These are phyloP conservation scores for Leptoclinus maculatus DNA, from an alignment of 2,797 vertebrate genomes.

Conservation along the genomic window DNA sequence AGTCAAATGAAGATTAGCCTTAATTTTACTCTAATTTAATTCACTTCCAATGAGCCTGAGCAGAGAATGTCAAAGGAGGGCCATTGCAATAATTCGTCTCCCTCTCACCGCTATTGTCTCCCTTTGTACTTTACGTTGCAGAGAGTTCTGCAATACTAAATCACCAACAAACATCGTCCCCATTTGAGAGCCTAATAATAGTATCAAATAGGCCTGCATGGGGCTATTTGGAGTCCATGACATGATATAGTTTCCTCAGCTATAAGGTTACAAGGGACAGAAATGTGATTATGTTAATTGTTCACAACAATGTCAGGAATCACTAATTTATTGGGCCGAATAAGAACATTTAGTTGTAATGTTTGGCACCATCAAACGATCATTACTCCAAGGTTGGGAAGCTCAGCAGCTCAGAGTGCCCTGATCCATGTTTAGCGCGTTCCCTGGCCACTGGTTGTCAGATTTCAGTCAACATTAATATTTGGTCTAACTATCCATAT, in stretches of 20 bases:
- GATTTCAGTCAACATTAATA: background rate
- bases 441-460: background rate
- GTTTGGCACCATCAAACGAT: background rate
- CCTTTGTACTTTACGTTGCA: conserved; percentile 38
- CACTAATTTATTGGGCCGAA: background rate
- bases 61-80: conserved; percentile 51
- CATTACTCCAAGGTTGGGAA: background rate
- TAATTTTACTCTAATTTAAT: conserved; percentile 66
- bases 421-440: background rate
- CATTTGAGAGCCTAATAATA: conserved; percentile 18
- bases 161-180: conserved; percentile 19
- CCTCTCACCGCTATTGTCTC: conserved; percentile 44
- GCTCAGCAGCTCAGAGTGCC: background rate
- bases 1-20: conserved; percentile 57
- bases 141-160: conserved; percentile 42
- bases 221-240: background rate
- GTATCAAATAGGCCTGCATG: background rate
- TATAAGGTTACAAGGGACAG: background rate
- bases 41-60: conserved; percentile 50
- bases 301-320: background rate
- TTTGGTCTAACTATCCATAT: background rate
- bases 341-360: background rate
- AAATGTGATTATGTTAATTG: background rate
- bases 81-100: conserved; percentile 54
- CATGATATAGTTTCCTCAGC: background rate